phyloP scores from a whole-genome alignment of 2,888 invertebrate species.

The Ptychoptera contaminata region DNA sequence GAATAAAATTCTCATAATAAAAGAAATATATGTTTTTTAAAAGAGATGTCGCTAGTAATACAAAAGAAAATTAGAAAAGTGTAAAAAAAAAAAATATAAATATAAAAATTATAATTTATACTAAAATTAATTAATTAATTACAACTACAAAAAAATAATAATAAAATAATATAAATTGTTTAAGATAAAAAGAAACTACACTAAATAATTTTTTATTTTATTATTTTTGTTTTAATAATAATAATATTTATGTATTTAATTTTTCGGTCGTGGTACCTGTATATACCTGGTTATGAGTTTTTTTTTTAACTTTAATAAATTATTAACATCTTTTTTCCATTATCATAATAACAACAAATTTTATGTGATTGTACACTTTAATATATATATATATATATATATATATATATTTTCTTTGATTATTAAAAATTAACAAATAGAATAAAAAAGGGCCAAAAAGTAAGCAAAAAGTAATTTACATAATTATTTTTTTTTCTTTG shows the following conservation, averaged over 20 bases:
- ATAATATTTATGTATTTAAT: slow-evolving; percentile 4
- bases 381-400: too few relatives aligned
- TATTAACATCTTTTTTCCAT: too few relatives aligned
- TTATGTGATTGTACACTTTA: too few relatives aligned
- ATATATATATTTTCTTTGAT: too few relatives aligned
- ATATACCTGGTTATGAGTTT: slow-evolving; percentile 7
- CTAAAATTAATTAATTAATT: not conserved
- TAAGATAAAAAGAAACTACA: slow-evolving; percentile 3
- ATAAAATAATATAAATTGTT: not conserved
- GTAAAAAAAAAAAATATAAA: slow-evolving; percentile 2
- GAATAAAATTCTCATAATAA: too few relatives aligned
- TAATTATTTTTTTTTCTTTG: too few relatives aligned
- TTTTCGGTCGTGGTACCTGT: slow-evolving; percentile 16
- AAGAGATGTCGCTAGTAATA: not conserved
- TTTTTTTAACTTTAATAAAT: too few relatives aligned
- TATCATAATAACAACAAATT: too few relatives aligned
- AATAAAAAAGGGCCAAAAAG: too few relatives aligned
- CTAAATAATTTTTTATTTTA: slow-evolving; percentile 5
- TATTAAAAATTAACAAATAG: too few relatives aligned
- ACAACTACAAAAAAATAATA: slow-evolving; percentile 4
- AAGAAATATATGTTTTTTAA: too few relatives aligned
- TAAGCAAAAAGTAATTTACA: too few relatives aligned
- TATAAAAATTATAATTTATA: not conserved
- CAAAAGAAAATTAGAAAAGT: slow-evolving; percentile 5
- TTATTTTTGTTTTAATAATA: slow-evolving; percentile 5